Conservation (phyloP, 2,888 invertebrate genomes). For the Caenorhabditis panamensis region DNA sequence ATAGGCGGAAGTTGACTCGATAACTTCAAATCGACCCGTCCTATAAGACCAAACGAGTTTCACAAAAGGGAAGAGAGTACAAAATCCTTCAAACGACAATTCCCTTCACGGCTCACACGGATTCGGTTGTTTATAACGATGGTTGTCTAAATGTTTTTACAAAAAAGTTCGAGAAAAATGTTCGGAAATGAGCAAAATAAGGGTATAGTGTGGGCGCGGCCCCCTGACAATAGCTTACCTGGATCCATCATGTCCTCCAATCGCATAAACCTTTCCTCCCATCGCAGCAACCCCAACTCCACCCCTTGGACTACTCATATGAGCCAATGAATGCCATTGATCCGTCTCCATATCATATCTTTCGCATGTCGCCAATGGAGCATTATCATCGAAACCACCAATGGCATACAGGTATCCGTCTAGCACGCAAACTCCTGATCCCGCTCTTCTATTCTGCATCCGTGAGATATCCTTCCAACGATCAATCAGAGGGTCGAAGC, state of each 20-base stretch:
- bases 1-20: no score
- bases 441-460: conserved; percentile 83
- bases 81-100: no score
- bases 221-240: no score
- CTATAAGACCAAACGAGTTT: no score
- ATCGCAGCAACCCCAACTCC: conserved; percentile 81
- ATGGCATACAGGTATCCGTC: conserved; percentile 82
- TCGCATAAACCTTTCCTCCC: conserved; percentile 81
- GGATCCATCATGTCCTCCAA: conserved; percentile 81
- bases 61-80: no score
- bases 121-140: no score
- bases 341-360: conserved; percentile 83
- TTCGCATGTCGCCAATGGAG: conserved; percentile 81
- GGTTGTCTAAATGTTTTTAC: no score
- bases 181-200: no score
- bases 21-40: no score
- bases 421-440: conserved; percentile 83
- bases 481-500: conserved; percentile 83
- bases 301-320: conserved; percentile 77
- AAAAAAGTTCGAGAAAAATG: no score
- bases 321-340: conserved; percentile 77
- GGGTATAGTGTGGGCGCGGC: no score
- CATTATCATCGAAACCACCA: conserved; percentile 83
- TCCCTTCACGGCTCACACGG: no score
- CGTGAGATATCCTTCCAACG: conserved; percentile 82